These are phyloP conservation scores for Cairina moschata DNA, from an alignment of 2,113 vertebrate genomes.

Conservation along the genomic window DNA sequence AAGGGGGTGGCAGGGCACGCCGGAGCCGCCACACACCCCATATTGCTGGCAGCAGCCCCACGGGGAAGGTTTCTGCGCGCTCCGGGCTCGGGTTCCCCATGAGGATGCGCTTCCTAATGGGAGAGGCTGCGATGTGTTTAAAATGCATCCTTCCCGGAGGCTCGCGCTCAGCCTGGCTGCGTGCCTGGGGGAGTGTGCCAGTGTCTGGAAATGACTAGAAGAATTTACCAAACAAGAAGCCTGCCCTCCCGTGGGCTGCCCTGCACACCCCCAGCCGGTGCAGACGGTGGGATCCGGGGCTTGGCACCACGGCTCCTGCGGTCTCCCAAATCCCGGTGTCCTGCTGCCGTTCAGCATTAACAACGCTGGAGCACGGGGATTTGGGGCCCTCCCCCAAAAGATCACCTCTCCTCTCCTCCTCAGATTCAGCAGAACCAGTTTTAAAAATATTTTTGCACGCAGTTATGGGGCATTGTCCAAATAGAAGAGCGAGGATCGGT, in stretches of 20 bases:
- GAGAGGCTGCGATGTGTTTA: neutral
- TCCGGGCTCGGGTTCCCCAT: neutral
- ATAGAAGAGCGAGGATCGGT: neutral
- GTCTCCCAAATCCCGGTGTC: neutral
- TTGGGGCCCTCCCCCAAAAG: neutral
- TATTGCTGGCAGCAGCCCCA: neutral
- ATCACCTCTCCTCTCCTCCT: neutral
- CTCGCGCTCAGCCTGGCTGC: neutral
- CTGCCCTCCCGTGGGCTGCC: neutral
- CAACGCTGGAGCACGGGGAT: rapidly evolving
- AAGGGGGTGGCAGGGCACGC: neutral
- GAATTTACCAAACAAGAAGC: neutral
- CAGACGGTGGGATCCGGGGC: neutral
- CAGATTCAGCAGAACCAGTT: neutral
- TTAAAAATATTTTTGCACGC: neutral
- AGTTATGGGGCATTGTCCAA: neutral
- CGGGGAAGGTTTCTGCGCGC: rapidly evolving
- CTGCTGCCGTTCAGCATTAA: neutral
- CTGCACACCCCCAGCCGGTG: rapidly evolving
- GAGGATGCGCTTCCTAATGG: neutral
- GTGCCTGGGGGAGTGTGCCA: neutral
- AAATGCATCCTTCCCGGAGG: constrained; percentile 17
- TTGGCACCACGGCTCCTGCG: rapidly evolving
- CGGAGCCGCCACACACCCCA: neutral
- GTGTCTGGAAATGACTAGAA: constrained; percentile 27